A percentile compares a stretch with the other conserved stretches of the same genome.
These are phyloP conservation scores for Sebastolobus alascanus DNA, from an alignment of 2,797 vertebrate species.

Conservation along the genomic window DNA sequence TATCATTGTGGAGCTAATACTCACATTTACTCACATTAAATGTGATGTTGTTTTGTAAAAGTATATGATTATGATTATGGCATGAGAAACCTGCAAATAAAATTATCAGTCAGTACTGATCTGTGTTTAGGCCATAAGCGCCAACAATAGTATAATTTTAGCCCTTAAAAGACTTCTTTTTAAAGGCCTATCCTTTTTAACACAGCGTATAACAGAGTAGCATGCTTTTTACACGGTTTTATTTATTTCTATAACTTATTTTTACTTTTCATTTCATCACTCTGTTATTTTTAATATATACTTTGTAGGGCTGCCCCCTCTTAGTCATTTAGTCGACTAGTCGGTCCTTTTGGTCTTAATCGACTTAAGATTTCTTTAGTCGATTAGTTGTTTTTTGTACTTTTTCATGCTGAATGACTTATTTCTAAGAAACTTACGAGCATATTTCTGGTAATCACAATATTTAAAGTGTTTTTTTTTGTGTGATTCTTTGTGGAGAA, in stretches of 20 bases:
- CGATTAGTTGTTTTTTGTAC: fast-evolving
- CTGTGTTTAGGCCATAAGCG: not conserved
- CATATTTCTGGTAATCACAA: too few relatives aligned
- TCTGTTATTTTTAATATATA: not conserved
- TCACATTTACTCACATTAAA: not conserved
- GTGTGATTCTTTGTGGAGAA: too few relatives aligned
- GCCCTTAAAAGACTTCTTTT: not conserved
- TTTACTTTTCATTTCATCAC: not conserved
- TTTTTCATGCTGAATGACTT: fast-evolving
- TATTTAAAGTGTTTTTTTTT: too few relatives aligned
- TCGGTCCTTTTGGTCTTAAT: too few relatives aligned
- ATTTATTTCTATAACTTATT: not conserved
- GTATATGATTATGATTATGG: not conserved
- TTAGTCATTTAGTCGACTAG: too few relatives aligned
- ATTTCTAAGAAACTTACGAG: too few relatives aligned
- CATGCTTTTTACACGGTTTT: not conserved
- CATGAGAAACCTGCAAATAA: not conserved
- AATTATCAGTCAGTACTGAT: not conserved
- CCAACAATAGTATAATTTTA: not conserved
- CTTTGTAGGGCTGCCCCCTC: too few relatives aligned
- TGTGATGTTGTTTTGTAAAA: not conserved
- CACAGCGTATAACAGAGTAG: not conserved
- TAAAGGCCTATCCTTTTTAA: not conserved
- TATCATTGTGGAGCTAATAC: not conserved
- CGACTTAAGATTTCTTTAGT: too few relatives aligned